A percentile compares a stretch with the other conserved stretches of the same genome.
phyloP scores from a whole-genome alignment of 2,113 vertebrate genomes.

The Aphyosemion australe region DNA sequence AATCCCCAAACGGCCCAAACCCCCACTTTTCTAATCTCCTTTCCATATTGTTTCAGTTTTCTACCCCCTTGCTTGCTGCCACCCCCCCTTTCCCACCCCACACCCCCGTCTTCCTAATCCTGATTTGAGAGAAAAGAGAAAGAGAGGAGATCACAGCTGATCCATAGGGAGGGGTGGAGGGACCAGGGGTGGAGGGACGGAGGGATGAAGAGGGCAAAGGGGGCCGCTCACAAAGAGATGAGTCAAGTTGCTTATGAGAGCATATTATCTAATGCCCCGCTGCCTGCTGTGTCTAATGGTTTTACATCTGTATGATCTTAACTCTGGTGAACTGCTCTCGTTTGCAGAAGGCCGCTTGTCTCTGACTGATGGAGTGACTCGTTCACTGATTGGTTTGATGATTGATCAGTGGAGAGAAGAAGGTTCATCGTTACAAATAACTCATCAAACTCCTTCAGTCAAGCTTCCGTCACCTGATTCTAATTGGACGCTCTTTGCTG shows the following conservation, averaged over 20 bases:
- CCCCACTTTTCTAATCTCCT: conserved; percentile 82
- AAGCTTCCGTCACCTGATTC: not conserved
- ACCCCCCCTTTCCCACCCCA: conserved; percentile 21
- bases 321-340: conserved; percentile 40
- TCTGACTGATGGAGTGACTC: conserved; percentile 52
- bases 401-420: conserved; percentile 52
- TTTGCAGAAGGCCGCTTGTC: conserved; percentile 47
- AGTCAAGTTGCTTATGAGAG: conserved; percentile 54
- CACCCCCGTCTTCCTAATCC: conserved; percentile 76
- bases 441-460: conserved; percentile 1
- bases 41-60: conserved; percentile 82
- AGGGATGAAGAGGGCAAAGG: conserved; percentile 66
- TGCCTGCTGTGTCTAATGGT: conserved; percentile 61
- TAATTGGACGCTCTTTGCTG: not conserved
- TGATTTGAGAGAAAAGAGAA: conserved; percentile 79
- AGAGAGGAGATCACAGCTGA: conserved; percentile 79
- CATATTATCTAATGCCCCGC: conserved; percentile 47
- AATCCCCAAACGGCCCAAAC: conserved; percentile 79
- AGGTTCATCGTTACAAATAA: conserved; percentile 49
- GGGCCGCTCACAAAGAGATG: conserved; percentile 65
- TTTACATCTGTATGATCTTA: conserved; percentile 52
- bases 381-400: conserved; percentile 61
- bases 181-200: conserved; percentile 46
- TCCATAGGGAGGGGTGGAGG: conserved; percentile 67
- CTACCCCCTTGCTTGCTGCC: conserved; percentile 39